Percentiles rank a stretch among this genome's conserved stretches.
These are phyloP conservation scores for Furnarius figulus DNA, from an alignment of 2,113 vertebrate species.

Conservation along the genomic window DNA sequence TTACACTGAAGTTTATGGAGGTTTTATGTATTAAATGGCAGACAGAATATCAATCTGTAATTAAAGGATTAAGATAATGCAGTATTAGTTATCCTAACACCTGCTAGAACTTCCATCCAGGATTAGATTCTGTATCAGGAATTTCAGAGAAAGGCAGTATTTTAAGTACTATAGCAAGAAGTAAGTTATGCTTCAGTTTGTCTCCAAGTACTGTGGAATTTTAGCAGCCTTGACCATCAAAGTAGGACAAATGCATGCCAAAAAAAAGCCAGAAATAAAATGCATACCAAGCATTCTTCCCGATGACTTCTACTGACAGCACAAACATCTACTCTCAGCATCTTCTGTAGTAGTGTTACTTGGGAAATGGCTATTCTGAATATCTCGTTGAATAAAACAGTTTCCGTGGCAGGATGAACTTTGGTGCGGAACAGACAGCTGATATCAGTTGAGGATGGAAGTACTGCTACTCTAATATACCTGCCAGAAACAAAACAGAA, in stretches of 20 bases:
- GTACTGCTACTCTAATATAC: slow-evolving; percentile 79
- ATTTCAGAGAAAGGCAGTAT: neutral
- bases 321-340: slow-evolving; percentile 79
- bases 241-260: neutral
- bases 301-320: slow-evolving; percentile 49
- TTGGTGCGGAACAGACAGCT: slow-evolving; percentile 85
- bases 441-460: slow-evolving; percentile 78
- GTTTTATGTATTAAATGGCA: neutral
- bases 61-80: neutral
- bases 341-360: slow-evolving; percentile 75
- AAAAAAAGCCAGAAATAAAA: neutral
- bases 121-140: neutral
- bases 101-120: neutral
- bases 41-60: neutral
- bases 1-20: neutral
- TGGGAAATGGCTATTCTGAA: slow-evolving; percentile 78
- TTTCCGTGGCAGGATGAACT: slow-evolving; percentile 72
- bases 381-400: slow-evolving; percentile 72
- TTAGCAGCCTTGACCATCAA: neutral
- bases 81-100: neutral
- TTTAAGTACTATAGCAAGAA: neutral
- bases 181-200: neutral
- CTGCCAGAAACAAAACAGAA: slow-evolving; percentile 54
- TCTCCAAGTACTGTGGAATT: neutral
- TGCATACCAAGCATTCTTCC: slow-evolving; percentile 82